Evolutionary conservation across 1,140 invertebrate genomes (phyloP), one percentile per base, ranked within the genome.

Genomic region (Battus philenor): DNA sequence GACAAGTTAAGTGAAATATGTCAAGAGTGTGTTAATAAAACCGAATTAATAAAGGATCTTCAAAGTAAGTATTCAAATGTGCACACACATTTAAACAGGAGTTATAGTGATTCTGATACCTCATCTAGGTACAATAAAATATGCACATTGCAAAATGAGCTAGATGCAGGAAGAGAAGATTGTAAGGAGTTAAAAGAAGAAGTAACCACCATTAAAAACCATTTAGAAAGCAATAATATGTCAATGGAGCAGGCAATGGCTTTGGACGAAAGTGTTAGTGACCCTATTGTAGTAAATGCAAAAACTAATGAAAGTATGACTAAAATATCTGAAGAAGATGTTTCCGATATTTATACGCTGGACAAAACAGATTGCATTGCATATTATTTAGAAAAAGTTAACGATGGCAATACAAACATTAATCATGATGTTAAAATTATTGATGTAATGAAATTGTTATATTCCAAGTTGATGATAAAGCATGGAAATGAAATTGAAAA

Each of bases 141-240:
- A 30, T 76, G 67, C 43, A 81, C 75, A 2, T 53, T 85, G 30
- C 81, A 82, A 63, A 79, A 59, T 61, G 77, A 85, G 53, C 49
- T 85, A 15, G 53, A 74, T 44, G 81, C 81, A 0, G 72, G 81
- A 0, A 64, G 65, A 59, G 73, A 80, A 68, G 75, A 85, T 15
- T 85, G 81, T 47, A 69, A 74, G 16, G 68, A 70, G 58, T 54
- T 85, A n/a, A 72, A 68, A 24, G 70, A 85, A 59, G 72, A 81
- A 54, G 74, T 82, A 0, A 63, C 68, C 7, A 79, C 71, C 1
- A 82, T 85, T 9, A 82, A 80, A 59, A 72, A 75, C 41, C 78
- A 85, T 43, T 68, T 85, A 34, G 76, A 85, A 12, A 53, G 55
- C 20, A 70, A 56, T 26, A 73, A 74, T 50, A 39, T 77, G 13